Evolutionary conservation across 2,888 invertebrate genomes (phyloP).

Genomic region (Cantharis lateralis): DNA sequence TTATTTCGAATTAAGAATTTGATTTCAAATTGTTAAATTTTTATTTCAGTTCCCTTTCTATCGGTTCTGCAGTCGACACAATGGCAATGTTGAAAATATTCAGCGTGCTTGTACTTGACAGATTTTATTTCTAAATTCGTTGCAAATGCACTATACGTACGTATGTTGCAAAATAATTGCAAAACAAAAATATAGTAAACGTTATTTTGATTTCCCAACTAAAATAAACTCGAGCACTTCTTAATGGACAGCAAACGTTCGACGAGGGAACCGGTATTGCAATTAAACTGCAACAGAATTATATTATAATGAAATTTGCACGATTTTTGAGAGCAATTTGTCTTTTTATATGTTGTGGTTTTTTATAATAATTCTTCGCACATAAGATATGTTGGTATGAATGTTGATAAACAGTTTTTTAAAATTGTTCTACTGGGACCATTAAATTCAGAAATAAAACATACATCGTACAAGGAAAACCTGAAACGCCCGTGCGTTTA

Average conservation of each 20-base stretch:
- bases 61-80: background rate
- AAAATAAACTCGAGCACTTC: background rate
- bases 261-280: background rate
- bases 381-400: conserved; percentile 12
- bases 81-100: background rate
- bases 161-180: background rate
- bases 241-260: background rate
- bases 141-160: background rate
- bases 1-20: background rate
- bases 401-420: conserved; percentile 19
- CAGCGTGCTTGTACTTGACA: background rate
- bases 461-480: background rate
- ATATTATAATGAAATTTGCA: background rate
- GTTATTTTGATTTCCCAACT: background rate
- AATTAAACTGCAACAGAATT: background rate
- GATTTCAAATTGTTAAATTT: background rate
- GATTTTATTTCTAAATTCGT: background rate
- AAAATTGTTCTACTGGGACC: conserved; percentile 8
- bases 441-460: conserved; percentile 14
- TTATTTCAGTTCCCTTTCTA: background rate
- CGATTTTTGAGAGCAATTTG: background rate
- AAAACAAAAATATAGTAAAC: background rate
- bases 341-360: background rate
- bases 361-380: conserved; percentile 12
- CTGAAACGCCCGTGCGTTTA: background rate